Base-by-base conservation (phyloP, 1,140 invertebrate genomes). In the Hylyphantes graminicola region DNA sequence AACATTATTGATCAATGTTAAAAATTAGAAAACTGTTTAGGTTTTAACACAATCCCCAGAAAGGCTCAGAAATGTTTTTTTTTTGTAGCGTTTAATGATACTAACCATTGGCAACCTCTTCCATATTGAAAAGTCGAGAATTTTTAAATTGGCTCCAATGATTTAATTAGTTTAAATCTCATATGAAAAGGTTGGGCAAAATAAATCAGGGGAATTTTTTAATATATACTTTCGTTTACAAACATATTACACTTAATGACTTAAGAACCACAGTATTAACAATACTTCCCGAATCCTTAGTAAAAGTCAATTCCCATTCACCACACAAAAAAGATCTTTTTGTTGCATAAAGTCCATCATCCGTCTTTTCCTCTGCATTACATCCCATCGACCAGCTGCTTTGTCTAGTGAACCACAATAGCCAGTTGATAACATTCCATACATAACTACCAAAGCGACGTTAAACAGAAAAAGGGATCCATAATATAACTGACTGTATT, bases 371-470 rank as follows among this genome's bases (percentile, higher is more conserved):
- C 54, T 70, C 54, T 50, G 54, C 67, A 70, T 70, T 70, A 70
- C 48, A 53, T 48, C 54, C 10, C 13, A 70, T 48, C 50, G 54
- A 78, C 51, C 75, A 78, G 59, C 75, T 78, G 75, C 67, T 78
- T 54, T 59, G 35, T 17, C 8, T 10, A 61, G 57, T 50, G 35
- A 50, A 61, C 51, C 61, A 65, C 80, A 74, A 55, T 74, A 67
- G 70, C 80, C 80, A 83, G 59, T 72, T 83, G 80, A 83, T 83
- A 83, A 61, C 80, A 83, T 83, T 83, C 80, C 80, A 65, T 72
- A 13, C 72, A 83, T 83, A 83, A 83, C 80, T 83, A 83, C 80
- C n/a, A 54, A 65, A 50, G 17, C 12, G 54, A 53, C 57, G 48
- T 81, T 73, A 51, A 59, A 35, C 35, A 35, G 35, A 35, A 35